Conservation (phyloP, 2,888 invertebrate species). For the Scaeva pyrastri region DNA sequence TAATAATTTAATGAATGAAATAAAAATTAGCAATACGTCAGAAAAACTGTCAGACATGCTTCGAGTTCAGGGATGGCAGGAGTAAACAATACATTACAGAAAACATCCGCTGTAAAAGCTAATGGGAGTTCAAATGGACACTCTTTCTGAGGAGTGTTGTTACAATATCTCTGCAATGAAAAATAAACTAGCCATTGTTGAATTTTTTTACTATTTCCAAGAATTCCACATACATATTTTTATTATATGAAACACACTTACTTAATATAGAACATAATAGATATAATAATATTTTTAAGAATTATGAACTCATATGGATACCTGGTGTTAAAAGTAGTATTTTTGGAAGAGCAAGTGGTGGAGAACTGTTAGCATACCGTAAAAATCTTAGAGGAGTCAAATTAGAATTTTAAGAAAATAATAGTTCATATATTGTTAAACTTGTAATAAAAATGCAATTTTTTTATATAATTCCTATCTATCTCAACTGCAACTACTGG, state of each 20-base stretch:
- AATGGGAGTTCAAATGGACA: neutral
- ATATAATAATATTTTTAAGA: slow-evolving; percentile 11
- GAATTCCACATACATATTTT: neutral
- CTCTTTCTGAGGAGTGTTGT: neutral
- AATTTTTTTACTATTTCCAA: slow-evolving; percentile 2
- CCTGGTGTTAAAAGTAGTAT: slow-evolving; percentile 25
- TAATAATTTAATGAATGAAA: no score
- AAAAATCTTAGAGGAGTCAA: slow-evolving; percentile 15
- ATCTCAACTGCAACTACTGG: no score
- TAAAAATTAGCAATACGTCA: neutral
- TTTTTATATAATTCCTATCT: no score
- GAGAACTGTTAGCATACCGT: slow-evolving; percentile 22
- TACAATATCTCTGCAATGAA: neutral
- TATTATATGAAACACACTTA: neutral
- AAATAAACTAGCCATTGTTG: neutral
- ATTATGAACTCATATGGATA: no score
- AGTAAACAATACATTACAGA: neutral
- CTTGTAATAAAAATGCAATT: no score
- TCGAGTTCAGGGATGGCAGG: slow-evolving; percentile 8
- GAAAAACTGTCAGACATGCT: slow-evolving; percentile 7
- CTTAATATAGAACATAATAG: neutral
- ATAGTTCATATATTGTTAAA: no score
- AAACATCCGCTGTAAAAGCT: slow-evolving; percentile 4
- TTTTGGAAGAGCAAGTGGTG: slow-evolving; percentile 26
- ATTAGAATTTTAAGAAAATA: no score